phyloP scores from a whole-genome alignment of 2,888 invertebrate genomes.

The Machimus atricapillus region DNA sequence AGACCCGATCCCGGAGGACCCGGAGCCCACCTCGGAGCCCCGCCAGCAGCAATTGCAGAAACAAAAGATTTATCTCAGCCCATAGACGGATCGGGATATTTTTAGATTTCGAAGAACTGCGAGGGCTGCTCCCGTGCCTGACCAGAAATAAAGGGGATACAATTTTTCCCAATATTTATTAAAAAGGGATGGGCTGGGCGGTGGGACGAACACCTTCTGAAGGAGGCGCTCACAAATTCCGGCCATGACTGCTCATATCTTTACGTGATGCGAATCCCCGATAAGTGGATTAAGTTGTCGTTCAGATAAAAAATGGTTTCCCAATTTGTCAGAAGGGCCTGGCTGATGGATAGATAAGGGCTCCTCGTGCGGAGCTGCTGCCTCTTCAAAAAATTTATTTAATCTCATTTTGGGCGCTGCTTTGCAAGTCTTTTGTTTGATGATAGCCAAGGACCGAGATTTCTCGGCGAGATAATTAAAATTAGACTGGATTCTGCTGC shows the following conservation, averaged over 20 bases:
- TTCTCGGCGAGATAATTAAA: background rate
- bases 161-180: background rate
- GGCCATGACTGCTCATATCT: constrained; percentile 34
- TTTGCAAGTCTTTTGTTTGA: background rate
- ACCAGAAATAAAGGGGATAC: background rate
- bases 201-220: background rate
- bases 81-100: background rate
- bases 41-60: constrained; percentile 3
- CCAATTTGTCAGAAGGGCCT: constrained; percentile 29
- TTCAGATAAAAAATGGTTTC: constrained; percentile 35
- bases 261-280: constrained; percentile 32
- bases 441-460: background rate
- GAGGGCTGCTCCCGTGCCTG: background rate
- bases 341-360: constrained; percentile 17
- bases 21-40: background rate
- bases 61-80: constrained; percentile 34
- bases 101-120: constrained; percentile 15
- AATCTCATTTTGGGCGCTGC: background rate
- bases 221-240: constrained; percentile 1
- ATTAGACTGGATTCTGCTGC: background rate
- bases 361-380: background rate
- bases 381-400: background rate
- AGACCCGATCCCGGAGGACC: background rate
- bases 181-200: background rate
- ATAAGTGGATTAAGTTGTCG: constrained; percentile 40